A percentile compares a stretch with the other conserved stretches of the same genome.
These are phyloP conservation scores for Ptilonorhynchus violaceus DNA, from an alignment of 2,113 vertebrate species.

Conservation along the genomic window DNA sequence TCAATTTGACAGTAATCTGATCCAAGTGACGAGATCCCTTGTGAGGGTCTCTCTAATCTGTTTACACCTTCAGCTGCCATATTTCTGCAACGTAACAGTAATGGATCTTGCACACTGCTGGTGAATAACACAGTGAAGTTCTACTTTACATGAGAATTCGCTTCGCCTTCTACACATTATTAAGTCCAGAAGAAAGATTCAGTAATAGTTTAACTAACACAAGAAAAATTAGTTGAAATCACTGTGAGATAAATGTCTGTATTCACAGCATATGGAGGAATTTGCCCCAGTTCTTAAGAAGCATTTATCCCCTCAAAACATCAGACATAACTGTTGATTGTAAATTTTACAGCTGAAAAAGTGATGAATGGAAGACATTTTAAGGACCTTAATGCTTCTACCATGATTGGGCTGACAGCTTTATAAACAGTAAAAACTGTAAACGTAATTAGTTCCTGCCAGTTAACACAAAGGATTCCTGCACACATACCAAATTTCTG, in stretches of 20 bases:
- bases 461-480: conserved; percentile 2
- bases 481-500: background rate
- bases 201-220: background rate
- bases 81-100: background rate
- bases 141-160: background rate
- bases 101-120: background rate
- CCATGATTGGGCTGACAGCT: background rate
- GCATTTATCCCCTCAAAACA: background rate
- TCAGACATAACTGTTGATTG: background rate
- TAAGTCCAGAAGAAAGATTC: background rate
- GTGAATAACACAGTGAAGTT: background rate
- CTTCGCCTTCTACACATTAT: background rate
- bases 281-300: background rate
- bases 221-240: background rate
- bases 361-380: background rate
- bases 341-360: background rate
- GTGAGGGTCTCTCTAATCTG: background rate
- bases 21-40: background rate
- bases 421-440: background rate
- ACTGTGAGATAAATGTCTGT: background rate
- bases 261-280: background rate
- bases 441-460: background rate
- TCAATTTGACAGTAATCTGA: conserved; percentile 6
- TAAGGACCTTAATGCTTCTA: background rate
- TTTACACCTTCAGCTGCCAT: background rate